Evolutionary conservation across 2,888 invertebrate genomes (phyloP), one percentile per base, ranked within the genome.

Genomic region (Aromia moschata): DNA sequence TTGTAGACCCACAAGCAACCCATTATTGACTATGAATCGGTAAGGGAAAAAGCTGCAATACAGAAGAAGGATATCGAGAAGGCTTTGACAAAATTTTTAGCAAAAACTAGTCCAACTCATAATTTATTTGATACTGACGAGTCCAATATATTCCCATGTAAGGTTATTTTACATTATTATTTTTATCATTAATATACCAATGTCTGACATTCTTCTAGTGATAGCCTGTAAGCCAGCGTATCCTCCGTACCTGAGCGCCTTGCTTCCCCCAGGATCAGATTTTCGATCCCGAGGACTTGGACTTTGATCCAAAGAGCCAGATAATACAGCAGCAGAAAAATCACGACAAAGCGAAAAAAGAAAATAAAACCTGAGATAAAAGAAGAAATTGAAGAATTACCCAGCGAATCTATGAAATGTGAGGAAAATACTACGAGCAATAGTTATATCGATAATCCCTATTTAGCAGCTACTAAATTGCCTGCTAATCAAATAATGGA

Each of bases 21-120:
- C 30, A 92, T 95, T 1, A 95, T 96, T 2, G 98, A 98, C 78
- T 98, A 98, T 81, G 96, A 97, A 84, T 92, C 95, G 0, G 94
- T 97, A 47, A 84, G 98, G 71, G 97, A 98, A 81, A 96, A 96
- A 76, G 93, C 94, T 36, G 96, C 97, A 0, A 87, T 87, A 45
- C 97, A 98, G 76, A 97, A 97, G 79, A 86, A 94, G 53, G 96
- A 98, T 75, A 91, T 96, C 44, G 97, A 98, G 81, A 87, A 91
- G 76, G 96, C 97, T 0, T 82, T 98, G 11, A 96, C 96, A 0
- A 91, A 94, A 76, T 98, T 96, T 81, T 86, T 96, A 58, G 93
- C 96, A 0, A 95, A 96, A 83, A 98, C 97, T 1, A 92, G 93
- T n/a, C 73, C 72, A 70, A 94, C 93, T 0, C 94, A 96, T 73